Conservation (phyloP, 2,113 vertebrate species). For the Felis chaus region DNA sequence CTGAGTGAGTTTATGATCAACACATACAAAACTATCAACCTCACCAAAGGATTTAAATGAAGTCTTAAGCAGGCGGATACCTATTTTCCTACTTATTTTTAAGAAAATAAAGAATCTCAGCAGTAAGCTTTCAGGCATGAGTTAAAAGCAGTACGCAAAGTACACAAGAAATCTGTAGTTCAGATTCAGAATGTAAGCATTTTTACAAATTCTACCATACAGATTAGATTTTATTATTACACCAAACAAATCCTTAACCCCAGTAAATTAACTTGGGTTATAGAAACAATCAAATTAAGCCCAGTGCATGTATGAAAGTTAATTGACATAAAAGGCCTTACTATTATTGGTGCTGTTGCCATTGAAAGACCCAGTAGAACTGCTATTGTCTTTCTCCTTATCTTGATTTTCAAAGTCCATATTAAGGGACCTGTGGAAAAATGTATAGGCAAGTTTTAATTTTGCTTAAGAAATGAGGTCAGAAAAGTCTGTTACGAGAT, state of each 20-base stretch:
- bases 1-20: neutral
- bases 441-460: constrained; percentile 52
- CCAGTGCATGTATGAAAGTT: neutral
- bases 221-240: neutral
- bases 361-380: constrained; percentile 89
- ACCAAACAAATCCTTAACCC: neutral
- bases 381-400: constrained; percentile 96
- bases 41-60: neutral
- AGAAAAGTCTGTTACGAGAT: neutral
- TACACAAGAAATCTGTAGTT: neutral
- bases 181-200: neutral
- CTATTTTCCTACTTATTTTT: neutral
- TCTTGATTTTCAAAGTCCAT: constrained; percentile 99
- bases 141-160: neutral
- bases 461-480: constrained; percentile 41
- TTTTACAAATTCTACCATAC: neutral
- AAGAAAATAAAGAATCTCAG: neutral
- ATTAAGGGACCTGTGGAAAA: constrained; percentile 94
- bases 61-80: neutral
- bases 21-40: neutral
- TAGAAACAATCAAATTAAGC: neutral
- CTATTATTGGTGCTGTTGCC: constrained; percentile 97
- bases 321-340: constrained; percentile 82
- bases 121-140: neutral
- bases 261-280: neutral